Percentiles rank a stretch among this genome's conserved stretches.
Conservation (phyloP, 37 sponge, comb jelly and placozoan species). For the Beroe forskalii region DNA sequence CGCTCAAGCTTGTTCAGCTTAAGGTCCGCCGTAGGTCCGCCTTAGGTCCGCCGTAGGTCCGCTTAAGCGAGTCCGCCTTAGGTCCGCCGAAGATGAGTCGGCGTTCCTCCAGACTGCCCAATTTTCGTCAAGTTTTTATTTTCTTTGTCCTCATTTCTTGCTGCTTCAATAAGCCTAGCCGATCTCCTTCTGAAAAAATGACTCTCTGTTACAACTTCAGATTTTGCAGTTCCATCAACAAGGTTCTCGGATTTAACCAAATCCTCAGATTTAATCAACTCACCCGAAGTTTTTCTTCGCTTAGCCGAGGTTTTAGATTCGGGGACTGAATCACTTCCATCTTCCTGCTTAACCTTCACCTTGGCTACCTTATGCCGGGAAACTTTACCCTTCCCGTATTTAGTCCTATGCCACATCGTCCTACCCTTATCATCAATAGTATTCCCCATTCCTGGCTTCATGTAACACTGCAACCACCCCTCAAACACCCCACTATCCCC, state of each 20-base stretch:
- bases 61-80: too few species aligned
- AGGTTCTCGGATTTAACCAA: not conserved
- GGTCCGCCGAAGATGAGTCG: too few species aligned
- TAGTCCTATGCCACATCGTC: conserved; percentile 72
- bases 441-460: conserved; percentile 75
- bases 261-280: not conserved
- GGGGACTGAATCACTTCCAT: too few species aligned
- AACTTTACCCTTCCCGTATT: not conserved
- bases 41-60: too few species aligned
- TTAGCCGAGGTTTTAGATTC: not conserved
- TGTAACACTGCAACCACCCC: conserved; percentile 85
- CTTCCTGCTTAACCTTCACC: too few species aligned
- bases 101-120: too few species aligned
- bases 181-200: not conserved
- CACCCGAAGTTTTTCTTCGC: not conserved
- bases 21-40: too few species aligned
- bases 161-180: not conserved
- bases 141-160: not conserved
- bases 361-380: not conserved
- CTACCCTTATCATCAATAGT: conserved; percentile 79
- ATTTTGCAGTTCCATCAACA: not conserved
- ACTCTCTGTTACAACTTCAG: not conserved
- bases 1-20: too few species aligned
- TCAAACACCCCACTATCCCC: conserved; percentile 65
- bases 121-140: too few species aligned